These are phyloP conservation scores for Alethe diademata DNA, from an alignment of 2,113 vertebrate genomes.

Conservation along the genomic window DNA sequence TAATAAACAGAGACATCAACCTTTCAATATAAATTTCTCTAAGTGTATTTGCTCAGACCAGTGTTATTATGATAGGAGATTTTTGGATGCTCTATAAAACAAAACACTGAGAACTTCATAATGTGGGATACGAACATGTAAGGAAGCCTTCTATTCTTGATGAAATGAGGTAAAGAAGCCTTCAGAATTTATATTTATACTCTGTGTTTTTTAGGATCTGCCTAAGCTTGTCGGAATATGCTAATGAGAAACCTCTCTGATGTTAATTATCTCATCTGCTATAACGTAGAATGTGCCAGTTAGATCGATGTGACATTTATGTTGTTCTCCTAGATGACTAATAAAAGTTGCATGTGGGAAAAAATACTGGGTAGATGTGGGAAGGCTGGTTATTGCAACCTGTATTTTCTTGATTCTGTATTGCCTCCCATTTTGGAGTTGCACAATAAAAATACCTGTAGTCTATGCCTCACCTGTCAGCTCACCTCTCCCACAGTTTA, in stretches of 20 bases:
- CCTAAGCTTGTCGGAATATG: neutral
- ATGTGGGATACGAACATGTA: neutral
- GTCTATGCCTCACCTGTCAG: neutral
- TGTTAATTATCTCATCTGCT: neutral
- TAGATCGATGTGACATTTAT: neutral
- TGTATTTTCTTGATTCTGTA: neutral
- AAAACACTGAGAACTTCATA: neutral
- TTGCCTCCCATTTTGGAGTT: neutral
- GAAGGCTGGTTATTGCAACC: neutral
- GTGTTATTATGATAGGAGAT: neutral
- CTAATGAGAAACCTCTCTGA: neutral
- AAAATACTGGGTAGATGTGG: neutral
- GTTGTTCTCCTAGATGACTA: neutral
- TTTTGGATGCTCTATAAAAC: neutral
- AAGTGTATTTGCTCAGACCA: neutral
- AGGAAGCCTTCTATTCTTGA: neutral
- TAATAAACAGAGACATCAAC: neutral
- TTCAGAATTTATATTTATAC: neutral
- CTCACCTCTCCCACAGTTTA: neutral
- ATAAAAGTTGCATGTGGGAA: neutral
- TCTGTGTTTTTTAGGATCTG: neutral
- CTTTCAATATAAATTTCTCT: neutral
- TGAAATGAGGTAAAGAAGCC: neutral
- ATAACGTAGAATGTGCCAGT: neutral
- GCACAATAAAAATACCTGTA: neutral